phyloP scores from a whole-genome alignment of 2,113 vertebrate genomes.

The Erinaceus europaeus region DNA sequence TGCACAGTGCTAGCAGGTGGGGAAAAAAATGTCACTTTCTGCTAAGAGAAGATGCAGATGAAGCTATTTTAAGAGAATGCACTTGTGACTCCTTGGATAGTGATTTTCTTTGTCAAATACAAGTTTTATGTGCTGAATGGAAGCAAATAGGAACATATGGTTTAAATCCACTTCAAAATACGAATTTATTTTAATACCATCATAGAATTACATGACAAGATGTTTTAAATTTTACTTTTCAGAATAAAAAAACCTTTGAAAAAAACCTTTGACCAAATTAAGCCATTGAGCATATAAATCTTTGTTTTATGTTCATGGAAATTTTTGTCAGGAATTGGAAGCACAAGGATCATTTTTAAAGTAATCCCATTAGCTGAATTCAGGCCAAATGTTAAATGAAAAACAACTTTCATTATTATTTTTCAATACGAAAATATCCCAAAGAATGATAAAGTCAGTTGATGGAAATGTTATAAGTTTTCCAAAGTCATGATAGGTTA shows the following conservation, averaged over 20 bases:
- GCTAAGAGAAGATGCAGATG: slow-evolving; percentile 58
- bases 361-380: background rate
- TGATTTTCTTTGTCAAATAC: slow-evolving; percentile 54
- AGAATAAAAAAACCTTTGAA: slow-evolving; percentile 56
- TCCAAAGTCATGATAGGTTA: background rate
- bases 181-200: slow-evolving; percentile 59
- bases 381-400: background rate
- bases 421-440: slow-evolving; percentile 38
- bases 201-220: slow-evolving; percentile 50
- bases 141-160: slow-evolving; percentile 54
- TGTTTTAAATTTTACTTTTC: slow-evolving; percentile 56
- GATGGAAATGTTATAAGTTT: background rate
- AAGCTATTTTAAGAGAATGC: slow-evolving; percentile 49
- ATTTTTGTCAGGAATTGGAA: slow-evolving; percentile 40
- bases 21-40: slow-evolving; percentile 13
- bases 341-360: slow-evolving; percentile 28
- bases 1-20: slow-evolving; percentile 34
- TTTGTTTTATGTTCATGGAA: background rate
- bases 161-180: slow-evolving; percentile 47
- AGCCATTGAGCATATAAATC: slow-evolving; percentile 25
- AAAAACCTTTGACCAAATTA: slow-evolving; percentile 26
- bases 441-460: slow-evolving; percentile 40
- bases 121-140: slow-evolving; percentile 49
- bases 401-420: slow-evolving; percentile 29
- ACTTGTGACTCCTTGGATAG: slow-evolving; percentile 10